Evolutionary conservation across 1,140 invertebrate species (phyloP).

Genomic region (Leptopilina clavipes): DNA sequence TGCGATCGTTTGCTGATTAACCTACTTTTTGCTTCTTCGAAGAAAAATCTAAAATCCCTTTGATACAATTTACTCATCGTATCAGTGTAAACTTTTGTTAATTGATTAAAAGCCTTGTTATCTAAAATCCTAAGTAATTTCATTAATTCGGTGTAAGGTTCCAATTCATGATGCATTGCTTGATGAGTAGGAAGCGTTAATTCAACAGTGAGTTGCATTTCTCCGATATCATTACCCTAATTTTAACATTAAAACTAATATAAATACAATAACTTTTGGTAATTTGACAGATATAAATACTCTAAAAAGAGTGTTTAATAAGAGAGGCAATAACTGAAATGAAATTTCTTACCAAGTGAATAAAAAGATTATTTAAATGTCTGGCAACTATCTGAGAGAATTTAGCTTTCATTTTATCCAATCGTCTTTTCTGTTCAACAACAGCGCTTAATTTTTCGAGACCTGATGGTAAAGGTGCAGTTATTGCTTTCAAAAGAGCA

Average conservation of each 20-base stretch:
- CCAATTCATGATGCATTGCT: conserved; percentile 87
- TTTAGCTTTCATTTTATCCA: conserved; percentile 89
- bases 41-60: conserved; percentile 86
- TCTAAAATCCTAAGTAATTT: conserved; percentile 92
- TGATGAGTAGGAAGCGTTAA: conserved; percentile 85
- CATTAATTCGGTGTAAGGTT: conserved; percentile 91
- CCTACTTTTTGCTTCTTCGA: conserved; percentile 83
- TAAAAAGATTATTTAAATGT: conserved; percentile 94
- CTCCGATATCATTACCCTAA: conserved; percentile 81
- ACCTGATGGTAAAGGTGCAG: conserved; percentile 66
- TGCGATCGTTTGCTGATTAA: conserved; percentile 69
- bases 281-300: not conserved
- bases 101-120: conserved; percentile 84
- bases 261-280: conserved; percentile 36
- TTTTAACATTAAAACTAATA: conserved; percentile 42
- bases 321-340: not conserved
- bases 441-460: conserved; percentile 84
- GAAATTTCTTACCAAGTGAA: conserved; percentile 83
- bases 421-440: conserved; percentile 89
- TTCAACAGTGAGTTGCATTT: conserved; percentile 75
- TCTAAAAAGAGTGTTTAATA: not conserved
- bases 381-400: conserved; percentile 89
- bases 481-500: conserved; percentile 86
- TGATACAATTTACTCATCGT: conserved; percentile 90
- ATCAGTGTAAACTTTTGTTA: conserved; percentile 87